A percentile compares a stretch with the other conserved stretches of the same genome.
Evolutionary conservation across 2,113 vertebrate genomes (phyloP).

Genomic region (Apaloderma vittatum): DNA sequence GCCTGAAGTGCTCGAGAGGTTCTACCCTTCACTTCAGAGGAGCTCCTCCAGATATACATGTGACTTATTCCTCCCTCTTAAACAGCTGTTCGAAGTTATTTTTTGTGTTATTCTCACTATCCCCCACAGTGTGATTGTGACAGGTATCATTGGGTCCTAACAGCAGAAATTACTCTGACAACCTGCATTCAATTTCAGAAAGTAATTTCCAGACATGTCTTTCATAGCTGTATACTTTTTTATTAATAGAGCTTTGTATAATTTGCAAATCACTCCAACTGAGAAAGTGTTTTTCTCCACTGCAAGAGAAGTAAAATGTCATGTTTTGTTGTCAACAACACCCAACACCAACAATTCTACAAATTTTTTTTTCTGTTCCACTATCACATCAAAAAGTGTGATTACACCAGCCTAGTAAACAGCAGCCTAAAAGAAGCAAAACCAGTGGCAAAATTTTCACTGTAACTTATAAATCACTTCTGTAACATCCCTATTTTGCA

Average conservation of each 20-base stretch:
- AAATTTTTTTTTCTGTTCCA: background rate
- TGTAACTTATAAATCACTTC: background rate
- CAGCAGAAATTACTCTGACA: background rate
- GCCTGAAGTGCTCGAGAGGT: background rate
- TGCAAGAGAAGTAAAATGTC: background rate
- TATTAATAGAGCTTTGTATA: background rate
- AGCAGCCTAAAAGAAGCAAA: background rate
- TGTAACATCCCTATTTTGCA: background rate
- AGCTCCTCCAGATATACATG: background rate
- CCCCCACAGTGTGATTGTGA: accelerated
- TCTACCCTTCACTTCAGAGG: background rate
- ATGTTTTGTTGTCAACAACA: background rate
- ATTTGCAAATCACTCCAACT: background rate
- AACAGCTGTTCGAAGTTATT: background rate
- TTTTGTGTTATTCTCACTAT: background rate
- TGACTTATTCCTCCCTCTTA: background rate
- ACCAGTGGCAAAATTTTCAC: background rate
- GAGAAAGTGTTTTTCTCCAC: background rate
- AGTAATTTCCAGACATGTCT: background rate
- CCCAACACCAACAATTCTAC: background rate
- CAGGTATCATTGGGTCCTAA: background rate
- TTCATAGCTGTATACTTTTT: background rate
- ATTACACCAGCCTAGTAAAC: background rate
- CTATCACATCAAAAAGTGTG: background rate
- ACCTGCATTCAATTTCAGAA: background rate